These are phyloP conservation scores for Poeciliopsis turneri DNA, from an alignment of 2,797 vertebrate genomes.

Conservation along the genomic window DNA sequence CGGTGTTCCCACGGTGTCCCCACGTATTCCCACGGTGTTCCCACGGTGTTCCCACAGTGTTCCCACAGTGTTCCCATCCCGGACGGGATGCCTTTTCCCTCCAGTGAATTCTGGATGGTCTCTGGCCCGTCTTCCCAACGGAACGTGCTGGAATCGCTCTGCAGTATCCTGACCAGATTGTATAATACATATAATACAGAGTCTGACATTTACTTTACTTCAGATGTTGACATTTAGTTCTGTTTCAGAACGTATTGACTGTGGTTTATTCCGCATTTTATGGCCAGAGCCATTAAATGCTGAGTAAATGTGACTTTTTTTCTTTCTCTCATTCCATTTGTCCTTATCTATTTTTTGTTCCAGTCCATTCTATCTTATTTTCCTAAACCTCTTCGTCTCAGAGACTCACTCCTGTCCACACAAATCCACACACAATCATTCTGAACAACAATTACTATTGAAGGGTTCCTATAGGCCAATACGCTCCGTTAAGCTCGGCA, in stretches of 20 bases:
- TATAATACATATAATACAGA: neutral
- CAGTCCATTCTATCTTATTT: neutral
- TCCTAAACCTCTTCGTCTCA: neutral
- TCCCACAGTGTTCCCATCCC: neutral
- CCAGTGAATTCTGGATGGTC: neutral
- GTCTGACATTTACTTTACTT: neutral
- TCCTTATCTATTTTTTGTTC: neutral
- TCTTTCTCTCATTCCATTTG: neutral
- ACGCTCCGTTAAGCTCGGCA: conserved; percentile 40
- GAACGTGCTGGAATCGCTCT: neutral
- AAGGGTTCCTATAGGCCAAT: conserved; percentile 44
- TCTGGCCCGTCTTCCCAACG: neutral
- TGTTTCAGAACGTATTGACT: neutral
- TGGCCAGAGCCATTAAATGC: neutral
- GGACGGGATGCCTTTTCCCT: neutral
- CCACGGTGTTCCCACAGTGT: neutral
- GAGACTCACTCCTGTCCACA: neutral
- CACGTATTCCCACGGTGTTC: neutral
- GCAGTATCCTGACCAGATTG: neutral
- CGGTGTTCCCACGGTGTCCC: too few relatives aligned
- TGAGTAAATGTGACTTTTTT: neutral
- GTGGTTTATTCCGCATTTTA: neutral
- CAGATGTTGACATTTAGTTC: neutral
- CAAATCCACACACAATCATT: conserved; percentile 19
- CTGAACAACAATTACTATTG: conserved; percentile 45